phyloP scores from a whole-genome alignment of 2,113 vertebrate species.

The Catharus fuscescens region DNA sequence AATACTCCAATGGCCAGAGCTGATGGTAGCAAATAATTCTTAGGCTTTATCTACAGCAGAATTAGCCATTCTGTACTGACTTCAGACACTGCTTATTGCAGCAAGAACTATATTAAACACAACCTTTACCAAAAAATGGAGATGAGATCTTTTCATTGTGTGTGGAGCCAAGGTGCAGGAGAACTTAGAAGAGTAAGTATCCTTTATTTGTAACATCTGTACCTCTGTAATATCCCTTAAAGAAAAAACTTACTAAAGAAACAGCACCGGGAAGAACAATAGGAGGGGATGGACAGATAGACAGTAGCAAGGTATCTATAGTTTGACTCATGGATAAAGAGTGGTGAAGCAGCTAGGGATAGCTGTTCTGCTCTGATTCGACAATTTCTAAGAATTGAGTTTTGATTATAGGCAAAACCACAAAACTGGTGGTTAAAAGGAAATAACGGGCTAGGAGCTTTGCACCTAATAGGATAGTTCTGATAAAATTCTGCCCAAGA shows the following conservation, averaged over 20 bases:
- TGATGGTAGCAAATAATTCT: not conserved
- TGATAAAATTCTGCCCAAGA: not conserved
- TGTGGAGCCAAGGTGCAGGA: not conserved
- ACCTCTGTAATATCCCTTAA: not conserved
- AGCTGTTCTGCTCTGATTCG: not conserved
- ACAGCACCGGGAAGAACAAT: not conserved
- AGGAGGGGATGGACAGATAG: not conserved
- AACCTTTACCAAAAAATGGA: not conserved
- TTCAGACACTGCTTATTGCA: not conserved
- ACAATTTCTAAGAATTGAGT: not conserved
- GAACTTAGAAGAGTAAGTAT: not conserved
- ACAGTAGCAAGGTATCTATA: not conserved
- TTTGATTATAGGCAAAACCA: not conserved
- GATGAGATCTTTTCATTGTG: not conserved
- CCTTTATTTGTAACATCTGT: not conserved
- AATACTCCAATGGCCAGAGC: not conserved
- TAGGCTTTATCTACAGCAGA: not conserved
- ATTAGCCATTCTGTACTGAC: not conserved
- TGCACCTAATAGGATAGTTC: not conserved
- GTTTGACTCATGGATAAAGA: not conserved
- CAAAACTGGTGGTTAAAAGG: not conserved
- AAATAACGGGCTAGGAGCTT: not conserved
- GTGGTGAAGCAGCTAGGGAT: not conserved
- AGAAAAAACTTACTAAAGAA: not conserved
- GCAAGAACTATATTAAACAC: not conserved